Conservation (phyloP, 2,797 vertebrate genomes). For the Gymnothorax reevesii region DNA sequence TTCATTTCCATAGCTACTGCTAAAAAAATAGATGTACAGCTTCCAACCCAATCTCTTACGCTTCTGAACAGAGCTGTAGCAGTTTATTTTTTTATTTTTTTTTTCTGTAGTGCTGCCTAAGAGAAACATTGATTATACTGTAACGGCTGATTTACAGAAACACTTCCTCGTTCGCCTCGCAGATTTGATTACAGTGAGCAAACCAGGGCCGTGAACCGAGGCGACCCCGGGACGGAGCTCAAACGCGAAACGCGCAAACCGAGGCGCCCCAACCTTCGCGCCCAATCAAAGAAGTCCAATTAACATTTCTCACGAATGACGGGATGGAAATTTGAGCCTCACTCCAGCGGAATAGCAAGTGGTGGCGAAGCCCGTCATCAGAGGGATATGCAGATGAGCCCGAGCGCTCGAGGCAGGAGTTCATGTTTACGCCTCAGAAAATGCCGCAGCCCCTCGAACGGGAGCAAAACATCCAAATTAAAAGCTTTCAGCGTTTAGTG, state of each 20-base stretch:
- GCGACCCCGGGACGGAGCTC: neutral
- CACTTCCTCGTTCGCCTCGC: neutral
- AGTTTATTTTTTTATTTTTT: neutral
- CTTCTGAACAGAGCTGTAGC: neutral
- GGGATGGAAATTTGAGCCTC: neutral
- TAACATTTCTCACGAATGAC: slow-evolving; percentile 6
- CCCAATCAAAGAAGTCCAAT: slow-evolving; percentile 8
- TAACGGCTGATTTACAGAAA: neutral
- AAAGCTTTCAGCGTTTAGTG: neutral
- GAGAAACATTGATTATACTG: neutral
- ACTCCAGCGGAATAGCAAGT: neutral
- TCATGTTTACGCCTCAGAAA: neutral
- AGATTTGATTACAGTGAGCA: neutral
- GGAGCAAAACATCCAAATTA: neutral
- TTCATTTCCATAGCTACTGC: neutral
- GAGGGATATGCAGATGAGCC: neutral
- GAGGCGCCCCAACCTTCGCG: neutral
- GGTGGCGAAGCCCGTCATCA: neutral
- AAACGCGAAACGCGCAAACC: neutral
- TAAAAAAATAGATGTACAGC: neutral
- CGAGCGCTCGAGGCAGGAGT: neutral
- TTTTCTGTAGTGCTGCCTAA: neutral
- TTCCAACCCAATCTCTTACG: neutral
- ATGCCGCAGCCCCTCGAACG: neutral
- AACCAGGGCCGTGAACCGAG: neutral